A percentile compares a stretch with the other conserved stretches of the same genome.
Conservation (phyloP, 2,113 vertebrate genomes). For the Colaptes auratus region DNA sequence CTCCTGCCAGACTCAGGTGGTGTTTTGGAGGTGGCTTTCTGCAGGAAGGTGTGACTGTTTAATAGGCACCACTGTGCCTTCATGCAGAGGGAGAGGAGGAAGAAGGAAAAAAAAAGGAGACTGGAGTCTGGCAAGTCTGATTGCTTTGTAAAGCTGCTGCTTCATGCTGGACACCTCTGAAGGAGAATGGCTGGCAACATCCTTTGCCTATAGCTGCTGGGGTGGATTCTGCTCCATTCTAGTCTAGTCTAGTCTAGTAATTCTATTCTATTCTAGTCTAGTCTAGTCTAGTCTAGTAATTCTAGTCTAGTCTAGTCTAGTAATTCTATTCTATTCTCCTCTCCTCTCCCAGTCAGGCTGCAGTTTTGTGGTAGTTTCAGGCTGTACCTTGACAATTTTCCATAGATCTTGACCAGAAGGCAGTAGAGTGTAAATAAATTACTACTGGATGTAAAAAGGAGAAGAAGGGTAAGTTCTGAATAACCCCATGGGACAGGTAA, state of each 20-base stretch:
- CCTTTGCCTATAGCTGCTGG: neutral
- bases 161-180: neutral
- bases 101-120: neutral
- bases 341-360: neutral
- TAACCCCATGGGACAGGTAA: no score
- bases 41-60: neutral
- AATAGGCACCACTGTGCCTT: neutral
- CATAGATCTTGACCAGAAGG: no score
- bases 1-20: neutral
- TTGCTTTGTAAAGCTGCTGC: neutral
- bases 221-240: neutral
- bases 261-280: no score
- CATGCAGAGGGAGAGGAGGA: neutral
- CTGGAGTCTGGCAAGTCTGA: neutral
- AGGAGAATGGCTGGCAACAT: neutral
- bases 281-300: no score
- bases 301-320: no score
- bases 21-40: neutral
- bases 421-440: no score
- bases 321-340: no score
- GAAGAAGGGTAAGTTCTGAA: no score
- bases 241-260: no score
- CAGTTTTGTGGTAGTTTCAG: neutral
- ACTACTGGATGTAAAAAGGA: no score
- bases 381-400: no score